phyloP scores from a whole-genome alignment of 2,888 invertebrate genomes.

The Hirudinaria manillensis region DNA sequence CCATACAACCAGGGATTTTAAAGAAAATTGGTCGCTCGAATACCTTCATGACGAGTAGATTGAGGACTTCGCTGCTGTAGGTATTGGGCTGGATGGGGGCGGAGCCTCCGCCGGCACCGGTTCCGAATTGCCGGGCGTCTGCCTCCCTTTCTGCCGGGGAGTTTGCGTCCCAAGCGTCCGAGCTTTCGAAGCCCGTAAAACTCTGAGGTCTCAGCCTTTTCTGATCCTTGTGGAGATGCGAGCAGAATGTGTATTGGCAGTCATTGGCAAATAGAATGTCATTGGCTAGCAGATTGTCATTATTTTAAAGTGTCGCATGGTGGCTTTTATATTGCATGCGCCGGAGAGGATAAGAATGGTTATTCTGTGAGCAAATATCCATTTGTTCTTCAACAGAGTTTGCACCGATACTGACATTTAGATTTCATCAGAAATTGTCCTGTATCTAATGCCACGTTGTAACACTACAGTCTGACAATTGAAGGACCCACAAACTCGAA shows the following conservation, averaged over 20 bases:
- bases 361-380: no score
- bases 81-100: constrained; percentile 10
- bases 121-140: not conserved
- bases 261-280: not conserved
- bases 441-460: no score
- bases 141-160: not conserved
- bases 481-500: no score
- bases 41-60: constrained; percentile 25
- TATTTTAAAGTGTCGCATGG: no score
- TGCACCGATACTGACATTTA: no score
- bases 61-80: constrained; percentile 23
- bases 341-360: no score
- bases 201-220: constrained; percentile 8
- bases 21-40: not conserved
- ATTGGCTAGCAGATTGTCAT: not conserved
- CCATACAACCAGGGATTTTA: not conserved
- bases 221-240: not conserved
- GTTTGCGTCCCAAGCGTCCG: not conserved
- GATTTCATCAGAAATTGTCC: no score
- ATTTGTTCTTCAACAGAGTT: no score
- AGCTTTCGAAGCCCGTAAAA: not conserved
- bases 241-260: not conserved
- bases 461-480: no score
- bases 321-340: no score
- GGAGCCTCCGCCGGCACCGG: not conserved